Evolutionary conservation across 2,888 invertebrate genomes (phyloP), one percentile per base, ranked within the genome.

Genomic region (Pandemis heparana): DNA sequence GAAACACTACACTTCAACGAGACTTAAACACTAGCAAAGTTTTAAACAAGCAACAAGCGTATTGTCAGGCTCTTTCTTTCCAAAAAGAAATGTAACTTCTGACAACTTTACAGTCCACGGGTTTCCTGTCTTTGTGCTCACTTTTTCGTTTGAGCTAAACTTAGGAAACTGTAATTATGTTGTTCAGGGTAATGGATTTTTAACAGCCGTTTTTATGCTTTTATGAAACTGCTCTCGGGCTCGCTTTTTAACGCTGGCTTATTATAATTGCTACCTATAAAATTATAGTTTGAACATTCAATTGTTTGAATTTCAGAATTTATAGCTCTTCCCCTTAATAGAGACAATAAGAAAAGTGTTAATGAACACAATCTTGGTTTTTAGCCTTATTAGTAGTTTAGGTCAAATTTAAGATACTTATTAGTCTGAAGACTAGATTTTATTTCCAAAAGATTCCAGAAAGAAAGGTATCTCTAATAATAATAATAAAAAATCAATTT

Each of bases 141-240:
- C 23, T 68, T 72, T 72, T 62, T 67, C 43, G 68, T 48, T 62
- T 73, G 63, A 63, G 63, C 56, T 46, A 18, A 59, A 63, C 67
- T 59, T 63, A 41, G 56, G 46, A 67, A 56, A 67, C 56, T 73
- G 48, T 73, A 68, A 73, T 73, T 63, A 73, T n/a, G 46, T 48
- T 62, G 67, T 67, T 39, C 46, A 68, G 62, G 32, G 46, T 68
- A 68, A 73, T 63, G 63, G 56, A 53, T 56, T 67, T 70, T 41
- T 62, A 51, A 41, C 56, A 66, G 18, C 18, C 18, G 41, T 53
- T 70, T 43, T 51, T 39, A 32, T 63, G 23, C 12, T 56, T 56
- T 56, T 56, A 56, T 23, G 10, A 56, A 23, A 23, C 10, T 56
- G 56, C 23, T 9, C 56, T 23, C 7, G 8, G 51, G 18, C 5